A percentile compares a stretch with the other conserved stretches of the same genome.
These are phyloP conservation scores for Hemichromis elongatus DNA, from an alignment of 2,113 vertebrate genomes.

Conservation along the genomic window DNA sequence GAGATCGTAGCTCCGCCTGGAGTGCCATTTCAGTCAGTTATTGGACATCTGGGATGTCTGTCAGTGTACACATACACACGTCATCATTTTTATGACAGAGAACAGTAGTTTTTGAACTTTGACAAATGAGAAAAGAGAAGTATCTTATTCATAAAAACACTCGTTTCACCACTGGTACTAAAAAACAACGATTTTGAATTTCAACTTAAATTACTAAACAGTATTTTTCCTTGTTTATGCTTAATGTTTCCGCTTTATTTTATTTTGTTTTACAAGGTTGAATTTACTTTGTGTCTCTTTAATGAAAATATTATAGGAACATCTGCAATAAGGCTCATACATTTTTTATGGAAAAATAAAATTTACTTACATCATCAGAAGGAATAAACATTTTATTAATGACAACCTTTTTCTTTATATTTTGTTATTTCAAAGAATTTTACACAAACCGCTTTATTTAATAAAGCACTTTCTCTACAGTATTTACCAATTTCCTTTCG, in stretches of 20 bases:
- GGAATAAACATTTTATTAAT: accelerated
- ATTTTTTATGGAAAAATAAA: not conserved
- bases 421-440: not conserved
- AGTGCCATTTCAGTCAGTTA: not conserved
- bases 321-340: not conserved
- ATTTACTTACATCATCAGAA: not conserved
- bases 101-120: not conserved
- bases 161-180: not conserved
- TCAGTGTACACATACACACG: not conserved
- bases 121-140: not conserved
- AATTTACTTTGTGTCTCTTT: not conserved
- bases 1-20: slow-evolving; percentile 24
- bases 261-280: not conserved
- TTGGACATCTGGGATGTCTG: slow-evolving; percentile 31
- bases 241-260: not conserved
- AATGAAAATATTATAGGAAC: not conserved
- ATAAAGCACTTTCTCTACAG: not conserved
- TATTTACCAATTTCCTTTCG: not conserved
- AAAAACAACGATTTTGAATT: not conserved
- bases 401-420: not conserved
- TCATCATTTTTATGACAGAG: not conserved
- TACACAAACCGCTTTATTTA: not conserved
- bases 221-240: not conserved
- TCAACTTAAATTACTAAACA: not conserved
- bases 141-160: not conserved